Conservation (phyloP, 30 jellyfish, hydroid and myxozoan genomes). For the Hydra vulgaris region DNA sequence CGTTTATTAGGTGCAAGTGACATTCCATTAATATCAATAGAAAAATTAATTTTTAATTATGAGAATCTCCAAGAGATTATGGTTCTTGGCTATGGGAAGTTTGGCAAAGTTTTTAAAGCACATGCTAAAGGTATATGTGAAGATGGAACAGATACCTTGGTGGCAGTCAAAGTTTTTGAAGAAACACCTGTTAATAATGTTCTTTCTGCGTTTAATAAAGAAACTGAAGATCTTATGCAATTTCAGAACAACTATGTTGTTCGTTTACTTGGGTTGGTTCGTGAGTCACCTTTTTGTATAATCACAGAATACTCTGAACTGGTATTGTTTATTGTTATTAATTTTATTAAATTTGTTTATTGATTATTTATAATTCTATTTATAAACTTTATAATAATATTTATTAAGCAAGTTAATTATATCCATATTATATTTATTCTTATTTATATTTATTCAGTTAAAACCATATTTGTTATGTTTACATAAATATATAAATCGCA, state of each 20-base stretch:
- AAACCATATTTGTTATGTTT: too few species aligned
- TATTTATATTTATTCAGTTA: too few species aligned
- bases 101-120: constrained; percentile 72
- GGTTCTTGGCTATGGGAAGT: constrained; percentile 67
- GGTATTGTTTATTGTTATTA: constrained; percentile 17
- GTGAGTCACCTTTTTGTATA: constrained; percentile 36
- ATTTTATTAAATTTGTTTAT: not conserved
- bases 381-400: too few species aligned
- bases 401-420: too few species aligned
- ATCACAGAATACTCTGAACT: constrained; percentile 70
- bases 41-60: constrained; percentile 47
- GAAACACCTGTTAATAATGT: constrained; percentile 32
- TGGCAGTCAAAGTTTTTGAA: constrained; percentile 57
- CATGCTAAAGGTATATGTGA: constrained; percentile 57
- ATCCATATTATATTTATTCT: too few species aligned
- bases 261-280: constrained; percentile 56
- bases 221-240: constrained; percentile 56
- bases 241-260: constrained; percentile 51
- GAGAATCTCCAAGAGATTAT: constrained; percentile 42
- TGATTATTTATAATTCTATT: too few species aligned
- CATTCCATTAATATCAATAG: constrained; percentile 35
- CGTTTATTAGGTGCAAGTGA: constrained; percentile 55
- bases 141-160: constrained; percentile 43
- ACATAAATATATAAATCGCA: too few species aligned
- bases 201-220: constrained; percentile 59